Base-by-base conservation (phyloP, 2,113 vertebrate species). In the Shinisaurus crocodilurus region DNA sequence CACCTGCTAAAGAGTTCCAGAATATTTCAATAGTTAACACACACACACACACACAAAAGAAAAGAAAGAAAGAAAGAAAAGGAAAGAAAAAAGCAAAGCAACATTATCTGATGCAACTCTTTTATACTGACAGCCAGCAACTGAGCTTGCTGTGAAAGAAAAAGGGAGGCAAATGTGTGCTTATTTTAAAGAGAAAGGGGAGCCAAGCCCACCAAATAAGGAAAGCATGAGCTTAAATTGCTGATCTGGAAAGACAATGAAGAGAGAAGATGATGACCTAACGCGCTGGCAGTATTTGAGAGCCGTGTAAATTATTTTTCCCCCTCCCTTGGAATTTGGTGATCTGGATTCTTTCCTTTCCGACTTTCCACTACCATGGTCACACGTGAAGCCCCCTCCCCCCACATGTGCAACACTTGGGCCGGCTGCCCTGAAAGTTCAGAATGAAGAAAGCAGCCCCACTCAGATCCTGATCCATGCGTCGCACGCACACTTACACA, bases 361-460 rank as follows among this genome's bases (percentile, higher is more conserved):
- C 57, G 54, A 92, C 91, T 96, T 97, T 96, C 95, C 86, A 32
- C 90, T 92, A 40, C 60, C 1, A 15, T 25, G 72, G 86, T 8
- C 90, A 87, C 15, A 15, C 4, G 29, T 86, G 74, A 83, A 75
- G n/a, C 86, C 85, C 85, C 50, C 5, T 13, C 43, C 83, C 85
- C 50, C 5, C 10, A 91, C 1, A 6, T 88, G 82, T 0, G 1
- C n/a, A 13, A 1, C 15, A 37, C 6, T 84, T 80, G 90, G n/a
- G 60, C 82, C n/a, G 32, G 45, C 1, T 82, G 91, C 93, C 88
- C 5, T 0, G 0, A 10, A 29, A 87, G 32, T 4, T 86, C 54
- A 29, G 50, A 29, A 18, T 48, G n/a, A 86, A 29, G 29, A 29
- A 85, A 57, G 18, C 0, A 67, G 45, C 70, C 29, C 0, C 32